Percentiles rank a stretch among this genome's conserved stretches.
These are phyloP conservation scores for Tortrix viridana DNA, from an alignment of 2,888 invertebrate species.

Conservation along the genomic window DNA sequence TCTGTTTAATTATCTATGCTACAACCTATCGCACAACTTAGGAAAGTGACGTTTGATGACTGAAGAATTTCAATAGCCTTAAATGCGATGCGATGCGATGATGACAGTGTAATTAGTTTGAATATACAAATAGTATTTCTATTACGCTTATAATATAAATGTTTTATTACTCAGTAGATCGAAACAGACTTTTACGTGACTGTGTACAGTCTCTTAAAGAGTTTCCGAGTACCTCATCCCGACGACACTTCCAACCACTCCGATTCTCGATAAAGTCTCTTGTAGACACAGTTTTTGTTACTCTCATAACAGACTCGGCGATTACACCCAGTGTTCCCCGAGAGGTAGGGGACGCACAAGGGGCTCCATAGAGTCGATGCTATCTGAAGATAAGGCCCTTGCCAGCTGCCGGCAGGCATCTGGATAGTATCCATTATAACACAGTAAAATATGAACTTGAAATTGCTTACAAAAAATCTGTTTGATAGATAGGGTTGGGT, in stretches of 20 bases:
- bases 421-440: constrained; percentile 1
- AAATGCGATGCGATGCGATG: no score
- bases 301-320: constrained; percentile 4
- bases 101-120: no score
- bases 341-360: constrained; percentile 29
- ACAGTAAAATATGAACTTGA: not conserved
- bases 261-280: not conserved
- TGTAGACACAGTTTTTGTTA: constrained; percentile 23
- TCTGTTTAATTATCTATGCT: no score
- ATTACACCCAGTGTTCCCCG: constrained; percentile 5
- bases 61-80: no score
- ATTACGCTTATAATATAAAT: no score
- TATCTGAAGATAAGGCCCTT: constrained; percentile 29
- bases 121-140: no score
- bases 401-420: constrained; percentile 18
- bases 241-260: not conserved
- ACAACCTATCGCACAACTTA: no score
- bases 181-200: no score
- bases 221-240: not conserved
- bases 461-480: not conserved
- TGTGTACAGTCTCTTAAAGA: no score
- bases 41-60: no score
- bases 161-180: no score
- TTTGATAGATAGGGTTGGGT: no score
- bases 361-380: constrained; percentile 22